These are phyloP conservation scores for Proterorhinus semilunaris DNA, from an alignment of 2,113 vertebrate genomes.

Conservation along the genomic window DNA sequence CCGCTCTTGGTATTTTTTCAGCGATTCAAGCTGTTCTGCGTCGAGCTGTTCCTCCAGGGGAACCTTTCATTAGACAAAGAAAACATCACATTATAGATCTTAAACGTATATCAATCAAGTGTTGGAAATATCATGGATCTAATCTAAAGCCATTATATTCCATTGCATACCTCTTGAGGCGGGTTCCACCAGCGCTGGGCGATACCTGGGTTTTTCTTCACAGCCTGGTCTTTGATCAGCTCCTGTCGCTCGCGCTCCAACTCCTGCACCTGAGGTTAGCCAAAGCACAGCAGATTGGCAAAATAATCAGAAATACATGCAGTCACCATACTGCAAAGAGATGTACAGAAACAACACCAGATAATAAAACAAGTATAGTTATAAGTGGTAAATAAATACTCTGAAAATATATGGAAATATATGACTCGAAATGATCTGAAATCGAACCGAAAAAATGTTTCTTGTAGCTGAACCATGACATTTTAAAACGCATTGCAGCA, in stretches of 20 bases:
- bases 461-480: background rate
- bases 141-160: background rate
- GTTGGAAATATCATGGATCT: background rate
- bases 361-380: too few relatives aligned
- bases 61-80: constrained; percentile 39
- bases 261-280: constrained; percentile 72
- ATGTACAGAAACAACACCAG: too few relatives aligned
- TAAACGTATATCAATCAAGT: background rate
- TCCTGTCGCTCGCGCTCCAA: constrained; percentile 92
- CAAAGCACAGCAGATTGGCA: background rate
- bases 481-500: background rate
- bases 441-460: background rate
- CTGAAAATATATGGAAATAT: too few relatives aligned
- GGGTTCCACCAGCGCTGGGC: constrained; percentile 98
- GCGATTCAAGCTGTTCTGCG: constrained; percentile 89
- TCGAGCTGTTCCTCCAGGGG: constrained; percentile 90
- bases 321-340: too few relatives aligned
- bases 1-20: constrained; percentile 91
- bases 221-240: constrained; percentile 91
- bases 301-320: too few relatives aligned
- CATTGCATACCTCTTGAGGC: constrained; percentile 82
- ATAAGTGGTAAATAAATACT: too few relatives aligned
- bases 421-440: too few relatives aligned
- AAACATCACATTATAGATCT: background rate
- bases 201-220: constrained; percentile 93